Evolutionary conservation across 2,113 vertebrate species (phyloP).

Genomic region (Rana temporaria): DNA sequence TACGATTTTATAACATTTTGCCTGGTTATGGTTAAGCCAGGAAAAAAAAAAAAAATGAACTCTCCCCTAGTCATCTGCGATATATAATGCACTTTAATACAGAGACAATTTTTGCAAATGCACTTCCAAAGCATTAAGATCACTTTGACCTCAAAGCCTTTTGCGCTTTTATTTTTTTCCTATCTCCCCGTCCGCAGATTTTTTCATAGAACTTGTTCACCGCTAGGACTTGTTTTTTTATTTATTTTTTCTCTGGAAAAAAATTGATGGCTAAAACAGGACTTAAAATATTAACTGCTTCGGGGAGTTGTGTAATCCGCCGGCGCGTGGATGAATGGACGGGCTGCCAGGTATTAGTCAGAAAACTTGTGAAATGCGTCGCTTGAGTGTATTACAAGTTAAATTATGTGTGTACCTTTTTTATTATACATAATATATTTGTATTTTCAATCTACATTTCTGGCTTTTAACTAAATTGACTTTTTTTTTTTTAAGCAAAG

Average conservation of each 20-base stretch:
- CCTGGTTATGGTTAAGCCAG: too few species aligned
- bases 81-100: too few species aligned
- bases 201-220: background rate
- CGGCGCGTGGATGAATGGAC: slow-evolving; percentile 11
- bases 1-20: too few species aligned
- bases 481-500: background rate
- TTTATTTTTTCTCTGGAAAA: background rate
- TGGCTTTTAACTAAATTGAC: slow-evolving; percentile 9
- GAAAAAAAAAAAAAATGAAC: too few species aligned
- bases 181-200: too few species aligned
- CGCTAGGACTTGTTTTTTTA: background rate
- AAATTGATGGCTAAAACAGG: slow-evolving; percentile 9
- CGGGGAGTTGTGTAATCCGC: slow-evolving; percentile 13
- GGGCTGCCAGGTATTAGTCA: background rate
- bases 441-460: background rate
- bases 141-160: too few species aligned
- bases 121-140: too few species aligned
- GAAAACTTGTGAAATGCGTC: background rate
- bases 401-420: slow-evolving; percentile 1
- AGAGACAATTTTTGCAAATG: too few species aligned
- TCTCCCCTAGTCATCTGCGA: too few species aligned
- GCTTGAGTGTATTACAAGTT: slow-evolving; percentile 21
- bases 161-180: too few species aligned
- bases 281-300: slow-evolving; percentile 25
- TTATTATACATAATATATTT: slow-evolving; percentile 7